These are phyloP conservation scores for Nomada fabriciana DNA, from an alignment of 2,888 invertebrate genomes.

Conservation along the genomic window DNA sequence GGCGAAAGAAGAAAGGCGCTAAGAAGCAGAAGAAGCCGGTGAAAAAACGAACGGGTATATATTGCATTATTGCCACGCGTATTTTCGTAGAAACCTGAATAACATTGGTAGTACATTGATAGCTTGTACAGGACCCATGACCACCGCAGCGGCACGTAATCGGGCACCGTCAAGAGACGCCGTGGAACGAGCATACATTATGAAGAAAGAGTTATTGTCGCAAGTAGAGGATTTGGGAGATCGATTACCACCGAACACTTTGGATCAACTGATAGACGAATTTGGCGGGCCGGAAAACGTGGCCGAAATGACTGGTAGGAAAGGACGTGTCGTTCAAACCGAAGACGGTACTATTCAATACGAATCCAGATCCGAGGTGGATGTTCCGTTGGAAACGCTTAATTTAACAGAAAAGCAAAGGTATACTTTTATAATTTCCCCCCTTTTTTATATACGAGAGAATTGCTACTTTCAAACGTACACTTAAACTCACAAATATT, in stretches of 20 bases:
- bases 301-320: constrained; percentile 99
- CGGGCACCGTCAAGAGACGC: constrained; percentile 91
- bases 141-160: constrained; percentile 78
- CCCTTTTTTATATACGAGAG: constrained; percentile 82
- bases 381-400: constrained; percentile 98
- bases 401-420: constrained; percentile 96
- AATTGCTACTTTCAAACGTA: constrained; percentile 71
- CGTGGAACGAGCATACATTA: constrained; percentile 94
- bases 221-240: constrained; percentile 95
- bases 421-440: constrained; percentile 27
- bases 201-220: constrained; percentile 96
- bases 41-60: constrained; percentile 89
- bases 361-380: constrained; percentile 96
- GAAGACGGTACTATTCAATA: constrained; percentile 97
- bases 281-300: constrained; percentile 99
- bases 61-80: constrained; percentile 87
- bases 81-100: constrained; percentile 83
- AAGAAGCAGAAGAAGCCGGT: constrained; percentile 85
- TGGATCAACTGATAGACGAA: constrained; percentile 99
- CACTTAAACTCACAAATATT: constrained; percentile 77
- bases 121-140: constrained; percentile 60
- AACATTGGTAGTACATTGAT: constrained; percentile 78
- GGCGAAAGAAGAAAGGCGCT: constrained; percentile 88
- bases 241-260: constrained; percentile 96
- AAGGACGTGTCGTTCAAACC: constrained; percentile 96